Evolutionary conservation across 2,888 invertebrate genomes (phyloP).

Genomic region (Eledone cirrhosa): DNA sequence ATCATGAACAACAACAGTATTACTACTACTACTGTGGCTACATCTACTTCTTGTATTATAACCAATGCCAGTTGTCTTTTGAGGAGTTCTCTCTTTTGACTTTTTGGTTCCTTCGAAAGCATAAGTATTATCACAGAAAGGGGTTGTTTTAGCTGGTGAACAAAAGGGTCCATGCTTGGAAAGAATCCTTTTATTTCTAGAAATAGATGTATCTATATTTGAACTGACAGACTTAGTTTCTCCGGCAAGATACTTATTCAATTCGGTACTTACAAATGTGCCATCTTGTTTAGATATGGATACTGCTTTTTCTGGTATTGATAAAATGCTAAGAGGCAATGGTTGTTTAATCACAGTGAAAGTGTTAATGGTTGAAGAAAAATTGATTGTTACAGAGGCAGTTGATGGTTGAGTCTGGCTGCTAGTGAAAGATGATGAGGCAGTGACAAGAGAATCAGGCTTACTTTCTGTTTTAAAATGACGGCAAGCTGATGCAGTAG

Average conservation of each 20-base stretch:
- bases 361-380: not conserved
- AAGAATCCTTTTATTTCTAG: not conserved
- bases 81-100: not conserved
- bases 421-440: too few species aligned
- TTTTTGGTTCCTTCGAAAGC: not conserved
- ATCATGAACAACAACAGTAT: too few species aligned
- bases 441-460: too few species aligned
- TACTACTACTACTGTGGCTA: not conserved
- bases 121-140: conserved; percentile 13
- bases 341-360: conserved; percentile 38
- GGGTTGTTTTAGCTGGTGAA: not conserved
- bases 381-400: too few species aligned
- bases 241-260: conserved; percentile 46
- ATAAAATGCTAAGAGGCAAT: conserved; percentile 44
- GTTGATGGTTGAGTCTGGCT: too few species aligned
- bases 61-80: not conserved
- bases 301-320: conserved; percentile 38
- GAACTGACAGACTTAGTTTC: conserved; percentile 14
- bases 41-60: conserved; percentile 18
- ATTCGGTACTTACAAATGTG: conserved; percentile 49
- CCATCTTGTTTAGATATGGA: conserved; percentile 37
- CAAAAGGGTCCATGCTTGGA: not conserved
- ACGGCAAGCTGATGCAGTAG: too few species aligned
- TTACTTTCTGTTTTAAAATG: too few species aligned
- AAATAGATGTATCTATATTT: not conserved